Percentiles rank a stretch among this genome's conserved stretches.
phyloP scores from a whole-genome alignment of 2,797 vertebrate genomes.

The Oreortyx pictus region DNA sequence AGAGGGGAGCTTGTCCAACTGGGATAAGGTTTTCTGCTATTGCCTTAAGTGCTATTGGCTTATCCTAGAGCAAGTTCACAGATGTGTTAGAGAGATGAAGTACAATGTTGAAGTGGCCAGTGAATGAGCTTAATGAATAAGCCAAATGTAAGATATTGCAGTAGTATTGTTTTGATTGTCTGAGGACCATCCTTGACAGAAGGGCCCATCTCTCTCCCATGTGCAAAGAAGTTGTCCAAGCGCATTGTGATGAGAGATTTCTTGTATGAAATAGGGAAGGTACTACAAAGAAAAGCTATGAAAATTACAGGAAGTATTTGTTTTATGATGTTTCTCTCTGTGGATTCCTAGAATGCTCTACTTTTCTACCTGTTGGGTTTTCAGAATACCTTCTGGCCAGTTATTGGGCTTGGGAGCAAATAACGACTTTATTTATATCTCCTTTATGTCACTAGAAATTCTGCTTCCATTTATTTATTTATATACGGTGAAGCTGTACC shows the following conservation, averaged over 20 bases:
- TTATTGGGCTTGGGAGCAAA: neutral
- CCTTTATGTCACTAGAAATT: neutral
- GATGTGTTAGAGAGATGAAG: neutral
- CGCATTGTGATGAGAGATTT: neutral
- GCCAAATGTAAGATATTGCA: neutral
- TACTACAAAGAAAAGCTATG: neutral
- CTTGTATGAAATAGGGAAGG: rapidly evolving
- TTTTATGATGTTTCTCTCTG: neutral
- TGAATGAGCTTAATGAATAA: neutral
- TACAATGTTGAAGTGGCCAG: neutral
- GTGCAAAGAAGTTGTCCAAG: neutral
- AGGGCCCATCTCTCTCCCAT: neutral
- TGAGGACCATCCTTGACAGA: rapidly evolving
- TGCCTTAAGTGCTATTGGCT: neutral
- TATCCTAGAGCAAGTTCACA: neutral
- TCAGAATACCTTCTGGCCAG: neutral
- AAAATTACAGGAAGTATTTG: neutral
- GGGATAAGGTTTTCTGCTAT: neutral
- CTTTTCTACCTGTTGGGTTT: neutral
- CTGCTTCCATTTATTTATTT: neutral
- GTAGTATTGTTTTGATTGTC: neutral
- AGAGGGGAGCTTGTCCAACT: neutral
- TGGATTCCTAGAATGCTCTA: neutral
- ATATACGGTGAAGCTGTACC: neutral
- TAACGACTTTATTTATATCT: neutral